Evolutionary conservation across 1,140 invertebrate species (phyloP).

Genomic region (Caenorhabditis latens): DNA sequence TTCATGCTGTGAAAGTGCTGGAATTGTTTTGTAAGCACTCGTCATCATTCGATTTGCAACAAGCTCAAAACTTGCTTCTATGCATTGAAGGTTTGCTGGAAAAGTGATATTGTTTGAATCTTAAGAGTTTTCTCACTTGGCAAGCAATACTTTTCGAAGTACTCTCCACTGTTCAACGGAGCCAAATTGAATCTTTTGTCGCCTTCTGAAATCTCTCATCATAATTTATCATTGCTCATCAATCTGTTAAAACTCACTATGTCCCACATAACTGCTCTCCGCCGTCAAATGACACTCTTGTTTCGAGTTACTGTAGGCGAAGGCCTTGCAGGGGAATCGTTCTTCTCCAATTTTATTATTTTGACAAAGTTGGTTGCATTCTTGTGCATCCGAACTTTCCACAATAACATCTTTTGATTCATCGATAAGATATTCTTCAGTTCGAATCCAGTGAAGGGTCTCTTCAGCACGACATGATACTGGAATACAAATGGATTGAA

Average conservation of each 20-base stretch:
- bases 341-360: conserved; percentile 71
- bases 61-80: conserved; percentile 70
- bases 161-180: conserved; percentile 73
- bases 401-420: conserved; percentile 72
- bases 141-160: conserved; percentile 73
- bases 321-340: conserved; percentile 74
- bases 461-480: conserved; percentile 66
- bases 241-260: conserved; percentile 5
- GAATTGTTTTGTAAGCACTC: conserved; percentile 41
- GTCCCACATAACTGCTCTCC: conserved; percentile 66
- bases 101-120: conserved; percentile 3
- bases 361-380: conserved; percentile 73
- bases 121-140: conserved; percentile 55
- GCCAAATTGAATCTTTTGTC: conserved; percentile 57
- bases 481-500: conserved; percentile 57
- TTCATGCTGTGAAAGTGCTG: conserved; percentile 34
- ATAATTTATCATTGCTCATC: neutral
- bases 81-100: conserved; percentile 69
- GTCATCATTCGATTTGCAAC: conserved; percentile 71
- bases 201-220: conserved; percentile 9
- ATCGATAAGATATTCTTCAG: conserved; percentile 72
- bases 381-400: conserved; percentile 69
- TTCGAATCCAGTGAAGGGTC: conserved; percentile 73
- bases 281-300: conserved; percentile 74
- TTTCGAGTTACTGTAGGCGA: conserved; percentile 71